Base-by-base conservation (phyloP, 2,113 vertebrate species). In the human (Homo sapiens) region DNA sequence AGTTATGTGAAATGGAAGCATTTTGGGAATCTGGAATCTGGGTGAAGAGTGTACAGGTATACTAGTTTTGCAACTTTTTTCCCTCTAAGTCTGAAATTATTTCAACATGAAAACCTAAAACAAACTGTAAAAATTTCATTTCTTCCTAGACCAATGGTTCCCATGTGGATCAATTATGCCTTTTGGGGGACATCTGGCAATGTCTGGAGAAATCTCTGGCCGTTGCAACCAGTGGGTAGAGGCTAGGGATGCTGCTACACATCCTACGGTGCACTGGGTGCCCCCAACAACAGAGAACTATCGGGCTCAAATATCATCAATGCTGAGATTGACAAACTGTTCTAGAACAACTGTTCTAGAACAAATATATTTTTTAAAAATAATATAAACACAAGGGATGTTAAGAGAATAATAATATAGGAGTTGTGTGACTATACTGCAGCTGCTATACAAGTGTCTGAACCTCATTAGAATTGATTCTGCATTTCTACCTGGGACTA, bases 401-500 rank as follows among this genome's bases (percentile, higher is more conserved):
- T 43, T 27, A 16, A 38, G 86, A 52, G 52, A 92, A 20, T 25
- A 3, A 14, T 5, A 17, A 32, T 1, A 6, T 18, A 35, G 72
- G 40, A 50, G n/a, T 25, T 27, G 0, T 1, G 23, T 14, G 64
- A 40, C 3, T 4, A 45, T 25, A 12, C 1, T 18, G 9, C 35
- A 22, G 16, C 2, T 2, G 66, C 38, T 20, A 1, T 1, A 22
- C 2, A 1, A 0, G 20, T 7, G 32, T 66, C 48, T 6, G 8
- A 45, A 20, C 57, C 45, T 59, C 11, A 0, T 64, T 45, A 73
- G 93, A 40, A 10, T 10, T 45, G 22, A 20, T 6, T 96, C 70
- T 40, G 52, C 27, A 0, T 94, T 82, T 82, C n/a, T 40, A 5
- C 18, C 20, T 64, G 30, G 52, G 14, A 38, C 38, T 88, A 12